Conservation (phyloP, 2,888 invertebrate genomes). For the Hedya salicella region DNA sequence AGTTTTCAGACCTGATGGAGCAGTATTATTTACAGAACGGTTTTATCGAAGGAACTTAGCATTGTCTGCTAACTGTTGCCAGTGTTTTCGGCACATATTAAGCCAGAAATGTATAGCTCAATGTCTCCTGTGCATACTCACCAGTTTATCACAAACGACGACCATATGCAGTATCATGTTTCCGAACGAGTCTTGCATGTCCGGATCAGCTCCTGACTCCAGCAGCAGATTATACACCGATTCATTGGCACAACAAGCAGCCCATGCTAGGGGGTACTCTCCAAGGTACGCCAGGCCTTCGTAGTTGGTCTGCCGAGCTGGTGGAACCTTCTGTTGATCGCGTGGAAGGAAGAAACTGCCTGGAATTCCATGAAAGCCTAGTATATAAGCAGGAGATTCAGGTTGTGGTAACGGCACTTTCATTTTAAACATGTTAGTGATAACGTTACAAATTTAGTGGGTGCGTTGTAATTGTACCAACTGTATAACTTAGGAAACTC, state of each 20-base stretch:
- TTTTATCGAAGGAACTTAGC: too few relatives aligned
- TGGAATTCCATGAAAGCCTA: slow-evolving; percentile 52
- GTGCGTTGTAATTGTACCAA: background rate
- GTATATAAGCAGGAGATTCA: background rate
- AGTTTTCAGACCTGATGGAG: too few relatives aligned
- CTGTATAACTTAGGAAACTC: too few relatives aligned
- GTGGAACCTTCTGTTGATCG: slow-evolving; percentile 94
- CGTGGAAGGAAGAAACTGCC: slow-evolving; percentile 97
- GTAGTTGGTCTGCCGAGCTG: slow-evolving; percentile 94
- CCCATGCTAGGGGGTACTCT: slow-evolving; percentile 98
- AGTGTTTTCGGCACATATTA: too few relatives aligned
- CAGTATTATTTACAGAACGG: too few relatives aligned
- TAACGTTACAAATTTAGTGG: background rate
- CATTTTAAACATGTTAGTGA: background rate
- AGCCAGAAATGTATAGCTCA: too few relatives aligned
- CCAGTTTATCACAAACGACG: slow-evolving; percentile 98
- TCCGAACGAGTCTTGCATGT: slow-evolving; percentile 97
- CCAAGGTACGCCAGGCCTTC: slow-evolving; percentile 98
- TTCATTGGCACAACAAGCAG: slow-evolving; percentile 98
- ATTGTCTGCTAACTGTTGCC: too few relatives aligned
- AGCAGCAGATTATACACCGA: slow-evolving; percentile 98
- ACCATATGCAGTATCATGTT: slow-evolving; percentile 99
- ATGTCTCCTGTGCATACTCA: slow-evolving; percentile 65
- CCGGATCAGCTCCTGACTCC: slow-evolving; percentile 97
- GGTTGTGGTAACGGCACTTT: background rate